Evolutionary conservation across 2,113 vertebrate species (phyloP).

Genomic region (Anoplopoma fimbria): DNA sequence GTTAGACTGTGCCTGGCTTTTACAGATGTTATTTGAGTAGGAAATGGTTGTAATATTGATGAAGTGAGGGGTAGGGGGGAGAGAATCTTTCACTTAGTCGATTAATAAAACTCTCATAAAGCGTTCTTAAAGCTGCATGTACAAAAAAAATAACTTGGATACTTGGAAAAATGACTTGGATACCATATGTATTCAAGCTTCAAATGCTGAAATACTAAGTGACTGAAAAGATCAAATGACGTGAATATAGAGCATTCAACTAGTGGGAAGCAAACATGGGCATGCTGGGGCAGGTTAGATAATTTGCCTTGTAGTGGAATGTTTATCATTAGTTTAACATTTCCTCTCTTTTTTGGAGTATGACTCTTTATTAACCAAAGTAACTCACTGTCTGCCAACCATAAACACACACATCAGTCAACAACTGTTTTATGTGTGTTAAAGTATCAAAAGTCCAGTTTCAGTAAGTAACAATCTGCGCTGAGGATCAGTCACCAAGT

Average conservation of each 20-base stretch:
- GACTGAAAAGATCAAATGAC: slow-evolving; percentile 32
- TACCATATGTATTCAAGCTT: background rate
- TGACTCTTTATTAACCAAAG: background rate
- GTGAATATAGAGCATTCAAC: background rate
- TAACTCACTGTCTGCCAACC: background rate
- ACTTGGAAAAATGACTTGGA: slow-evolving; percentile 1
- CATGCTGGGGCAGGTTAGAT: slow-evolving; percentile 54
- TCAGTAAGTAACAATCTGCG: background rate
- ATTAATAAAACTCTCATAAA: background rate
- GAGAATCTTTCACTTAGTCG: background rate
- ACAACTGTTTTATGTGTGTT: background rate
- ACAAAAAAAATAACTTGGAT: background rate
- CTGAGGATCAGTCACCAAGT: slow-evolving; percentile 24
- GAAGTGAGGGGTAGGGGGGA: background rate
- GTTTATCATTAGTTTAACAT: slow-evolving; percentile 38
- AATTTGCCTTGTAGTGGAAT: slow-evolving; percentile 46
- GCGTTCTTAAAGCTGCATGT: background rate
- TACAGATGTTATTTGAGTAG: slow-evolving; percentile 1
- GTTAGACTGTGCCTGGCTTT: slow-evolving; percentile 18
- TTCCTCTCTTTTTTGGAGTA: slow-evolving; percentile 8
- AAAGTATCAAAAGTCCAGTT: slow-evolving; percentile 3
- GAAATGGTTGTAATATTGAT: slow-evolving; percentile 24
- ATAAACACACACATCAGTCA: background rate
- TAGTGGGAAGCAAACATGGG: slow-evolving; percentile 3
- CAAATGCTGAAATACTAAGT: background rate